Evolutionary conservation across 2,888 invertebrate genomes (phyloP).

Genomic region (Agrotis segetum): DNA sequence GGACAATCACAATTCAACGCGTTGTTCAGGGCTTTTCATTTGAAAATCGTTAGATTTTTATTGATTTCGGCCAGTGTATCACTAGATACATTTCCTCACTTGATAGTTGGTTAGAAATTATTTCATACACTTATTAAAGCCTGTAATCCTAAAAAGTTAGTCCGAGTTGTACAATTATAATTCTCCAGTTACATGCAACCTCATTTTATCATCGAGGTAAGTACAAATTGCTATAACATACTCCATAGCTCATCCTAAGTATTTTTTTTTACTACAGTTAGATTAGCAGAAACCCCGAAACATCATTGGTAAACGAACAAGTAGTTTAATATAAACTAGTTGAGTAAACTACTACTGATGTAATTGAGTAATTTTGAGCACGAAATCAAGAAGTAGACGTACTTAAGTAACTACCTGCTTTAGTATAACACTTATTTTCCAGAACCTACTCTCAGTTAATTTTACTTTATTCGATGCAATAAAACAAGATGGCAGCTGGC

Average conservation of each 20-base stretch:
- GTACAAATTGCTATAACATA: too few relatives aligned
- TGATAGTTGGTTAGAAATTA: background rate
- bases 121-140: background rate
- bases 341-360: background rate
- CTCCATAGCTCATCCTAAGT: too few relatives aligned
- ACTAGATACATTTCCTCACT: background rate
- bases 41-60: conserved; percentile 11
- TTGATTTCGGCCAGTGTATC: background rate
- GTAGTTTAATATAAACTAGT: conserved; percentile 9
- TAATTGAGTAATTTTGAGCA: conserved; percentile 17
- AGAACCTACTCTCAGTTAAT: conserved; percentile 6
- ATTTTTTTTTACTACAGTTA: too few relatives aligned
- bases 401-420: background rate
- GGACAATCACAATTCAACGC: conserved; percentile 19
- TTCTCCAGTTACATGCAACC: too few relatives aligned
- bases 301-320: background rate
- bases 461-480: conserved; percentile 42
- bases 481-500: conserved; percentile 57
- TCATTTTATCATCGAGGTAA: too few relatives aligned
- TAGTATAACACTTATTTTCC: conserved; percentile 7
- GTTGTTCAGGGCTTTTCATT: background rate
- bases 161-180: too few relatives aligned
- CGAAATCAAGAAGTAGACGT: background rate
- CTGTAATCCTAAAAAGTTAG: too few relatives aligned
- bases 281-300: background rate